phyloP scores from a whole-genome alignment of 2,888 invertebrate species.

The Ichneumoninae sp. region DNA sequence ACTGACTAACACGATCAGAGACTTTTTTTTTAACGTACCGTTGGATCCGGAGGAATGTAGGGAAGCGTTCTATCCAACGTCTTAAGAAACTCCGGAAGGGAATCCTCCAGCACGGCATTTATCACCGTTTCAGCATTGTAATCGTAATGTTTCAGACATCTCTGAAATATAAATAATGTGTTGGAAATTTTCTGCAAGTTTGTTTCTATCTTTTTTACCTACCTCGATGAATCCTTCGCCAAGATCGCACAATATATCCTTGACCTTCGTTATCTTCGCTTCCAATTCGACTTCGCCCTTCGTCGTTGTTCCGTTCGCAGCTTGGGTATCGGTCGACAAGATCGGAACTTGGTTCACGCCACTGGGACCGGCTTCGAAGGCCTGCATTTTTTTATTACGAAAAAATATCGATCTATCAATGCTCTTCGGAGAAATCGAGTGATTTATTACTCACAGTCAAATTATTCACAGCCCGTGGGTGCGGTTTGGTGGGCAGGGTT shows the following conservation, averaged over 20 bases:
- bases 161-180: conserved; percentile 85
- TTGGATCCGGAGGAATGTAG: conserved; percentile 88
- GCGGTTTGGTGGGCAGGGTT: not conserved
- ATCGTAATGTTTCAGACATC: conserved; percentile 91
- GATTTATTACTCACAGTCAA: conserved; percentile 60
- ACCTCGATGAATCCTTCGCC: conserved; percentile 90
- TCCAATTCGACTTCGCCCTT: conserved; percentile 78
- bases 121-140: conserved; percentile 92
- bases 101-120: conserved; percentile 92
- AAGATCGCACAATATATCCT: conserved; percentile 92
- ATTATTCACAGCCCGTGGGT: not conserved
- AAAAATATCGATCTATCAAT: not conserved
- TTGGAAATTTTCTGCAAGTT: not conserved
- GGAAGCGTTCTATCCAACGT: conserved; percentile 86
- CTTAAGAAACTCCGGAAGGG: conserved; percentile 85
- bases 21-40: conserved; percentile 78
- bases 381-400: conserved; percentile 55
- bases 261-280: conserved; percentile 87
- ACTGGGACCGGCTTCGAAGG: conserved; percentile 70
- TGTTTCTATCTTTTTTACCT: conserved; percentile 47
- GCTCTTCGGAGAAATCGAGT: not conserved
- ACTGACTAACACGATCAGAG: not conserved
- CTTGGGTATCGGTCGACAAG: conserved; percentile 20
- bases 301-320: conserved; percentile 25
- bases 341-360: conserved; percentile 51